Percentiles rank a stretch among this genome's conserved stretches.
phyloP scores from a whole-genome alignment of 1,140 invertebrate species.

The Neelides sp. region DNA sequence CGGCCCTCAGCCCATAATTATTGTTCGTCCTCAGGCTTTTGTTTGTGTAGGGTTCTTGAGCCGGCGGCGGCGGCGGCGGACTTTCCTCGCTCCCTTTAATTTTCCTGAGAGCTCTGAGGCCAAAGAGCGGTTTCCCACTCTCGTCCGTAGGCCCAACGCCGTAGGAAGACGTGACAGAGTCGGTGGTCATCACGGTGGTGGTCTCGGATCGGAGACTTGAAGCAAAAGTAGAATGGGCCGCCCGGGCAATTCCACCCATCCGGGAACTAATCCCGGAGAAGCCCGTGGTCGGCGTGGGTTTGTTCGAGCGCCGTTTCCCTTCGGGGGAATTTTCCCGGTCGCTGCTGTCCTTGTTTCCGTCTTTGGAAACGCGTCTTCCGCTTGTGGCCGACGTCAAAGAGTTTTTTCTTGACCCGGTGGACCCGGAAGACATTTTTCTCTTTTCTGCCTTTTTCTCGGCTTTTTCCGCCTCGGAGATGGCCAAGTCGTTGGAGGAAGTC shows the following conservation, averaged over 20 bases:
- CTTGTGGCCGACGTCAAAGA: no score
- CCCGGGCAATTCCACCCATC: constrained; percentile 12
- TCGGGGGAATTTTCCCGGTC: neutral
- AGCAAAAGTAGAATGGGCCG: constrained; percentile 3
- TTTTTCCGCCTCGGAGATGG: no score
- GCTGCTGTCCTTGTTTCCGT: neutral
- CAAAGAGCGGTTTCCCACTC: constrained; percentile 59
- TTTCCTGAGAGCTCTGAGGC: constrained; percentile 53
- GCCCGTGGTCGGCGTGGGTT: neutral
- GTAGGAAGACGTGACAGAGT: constrained; percentile 63
- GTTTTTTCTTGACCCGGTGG: no score
- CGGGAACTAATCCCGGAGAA: no score
- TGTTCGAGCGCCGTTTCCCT: neutral
- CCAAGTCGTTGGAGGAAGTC: no score
- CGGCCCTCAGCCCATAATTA: constrained; percentile 22
- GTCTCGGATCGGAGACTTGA: no score
- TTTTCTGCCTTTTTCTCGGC: no score
- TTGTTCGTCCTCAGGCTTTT: constrained; percentile 16
- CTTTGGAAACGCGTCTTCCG: no score
- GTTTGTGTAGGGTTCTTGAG: neutral
- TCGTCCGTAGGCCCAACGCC: constrained; percentile 66
- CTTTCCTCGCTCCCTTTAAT: constrained; percentile 27
- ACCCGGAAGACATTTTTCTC: no score
- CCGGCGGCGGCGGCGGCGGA: no score
- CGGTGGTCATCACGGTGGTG: constrained; percentile 35